Base-by-base conservation (phyloP, 2,888 invertebrate genomes). In the Caenorhabditis auriculariae region DNA sequence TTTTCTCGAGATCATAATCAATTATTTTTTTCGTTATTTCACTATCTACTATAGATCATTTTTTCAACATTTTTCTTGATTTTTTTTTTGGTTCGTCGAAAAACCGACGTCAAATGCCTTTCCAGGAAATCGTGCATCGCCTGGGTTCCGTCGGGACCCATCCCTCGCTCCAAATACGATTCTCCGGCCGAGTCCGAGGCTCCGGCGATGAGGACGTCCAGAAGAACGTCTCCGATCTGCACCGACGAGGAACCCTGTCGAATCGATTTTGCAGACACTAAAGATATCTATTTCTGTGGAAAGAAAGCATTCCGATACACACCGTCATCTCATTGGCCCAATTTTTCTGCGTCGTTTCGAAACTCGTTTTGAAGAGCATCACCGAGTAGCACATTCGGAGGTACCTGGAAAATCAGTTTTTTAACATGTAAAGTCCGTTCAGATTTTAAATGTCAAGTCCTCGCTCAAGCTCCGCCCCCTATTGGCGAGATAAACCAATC, bases 181-280 rank as follows among this genome's bases (percentile, higher is more conserved):
- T 62, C 62, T 4, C 62, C 62, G 41, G 53, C 46, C 3, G 50
- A 9, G 21, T 61, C 61, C 0, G 62, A 51, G 1, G 57, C 27
- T 38, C 62, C 62, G 21, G 54, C 57, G 17, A 57, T 47, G 0
- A 62, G 29, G 54, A 62, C 54, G 29, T 62, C 57, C 3, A 57
- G n/a, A 26, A 62, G 57, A 5, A 62, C 42, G 6, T 62, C 54
- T 23, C 62, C 62, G 19, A 62, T 57, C n/a, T 47, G 42, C 26
- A 62, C 32, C 5, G 44, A 41, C 24, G 44, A 50, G 12, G 53
- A 47, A 54, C 46, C 1, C 51, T 51, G 26, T 62, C 57, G 21
- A 62, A 62, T 7, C 54, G 41, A 15, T 35, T 27, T 24, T 51
- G 54, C 6, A 62, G 53, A 24, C n/a, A n/a, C n/a, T n/a, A n/a